A percentile compares a stretch with the other conserved stretches of the same genome.
These are phyloP conservation scores for Leucopternis melanops DNA, from an alignment of 2,113 vertebrate species.

Conservation along the genomic window DNA sequence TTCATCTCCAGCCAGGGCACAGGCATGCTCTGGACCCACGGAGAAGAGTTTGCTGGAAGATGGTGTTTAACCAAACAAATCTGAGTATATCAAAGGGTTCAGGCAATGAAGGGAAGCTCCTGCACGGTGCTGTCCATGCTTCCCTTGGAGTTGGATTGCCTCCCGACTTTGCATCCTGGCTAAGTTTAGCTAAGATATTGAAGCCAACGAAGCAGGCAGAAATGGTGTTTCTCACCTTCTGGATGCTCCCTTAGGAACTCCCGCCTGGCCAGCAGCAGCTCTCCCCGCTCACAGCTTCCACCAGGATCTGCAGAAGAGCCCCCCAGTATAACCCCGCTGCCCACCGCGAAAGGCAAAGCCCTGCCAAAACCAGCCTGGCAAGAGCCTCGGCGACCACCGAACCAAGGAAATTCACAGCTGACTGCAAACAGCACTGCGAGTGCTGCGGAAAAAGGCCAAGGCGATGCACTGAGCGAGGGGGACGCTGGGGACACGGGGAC, in stretches of 20 bases:
- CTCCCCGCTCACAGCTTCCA: background rate
- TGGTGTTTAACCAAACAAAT: background rate
- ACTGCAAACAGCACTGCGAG: fast-evolving
- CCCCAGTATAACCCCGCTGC: fast-evolving
- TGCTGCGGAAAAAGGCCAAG: background rate
- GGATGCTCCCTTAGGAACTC: background rate
- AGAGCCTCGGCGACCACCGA: background rate
- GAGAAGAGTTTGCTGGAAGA: background rate
- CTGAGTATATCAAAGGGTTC: background rate
- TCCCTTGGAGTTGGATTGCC: too few species aligned
- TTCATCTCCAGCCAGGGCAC: background rate
- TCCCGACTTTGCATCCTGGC: background rate
- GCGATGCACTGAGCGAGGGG: fast-evolving
- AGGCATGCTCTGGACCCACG: fast-evolving
- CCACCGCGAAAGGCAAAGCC: background rate
- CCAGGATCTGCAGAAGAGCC: background rate
- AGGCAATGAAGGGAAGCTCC: background rate
- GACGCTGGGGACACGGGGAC: background rate
- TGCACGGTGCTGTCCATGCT: too few species aligned
- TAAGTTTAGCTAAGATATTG: background rate
- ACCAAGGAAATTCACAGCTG: background rate
- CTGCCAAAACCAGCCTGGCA: background rate
- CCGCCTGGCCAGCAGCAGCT: background rate
- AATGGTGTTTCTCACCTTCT: background rate
- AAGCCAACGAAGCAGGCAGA: background rate